Evolutionary conservation across 2,888 invertebrate genomes (phyloP), one percentile per base, ranked within the genome.

Genomic region (Agrochola macilenta): DNA sequence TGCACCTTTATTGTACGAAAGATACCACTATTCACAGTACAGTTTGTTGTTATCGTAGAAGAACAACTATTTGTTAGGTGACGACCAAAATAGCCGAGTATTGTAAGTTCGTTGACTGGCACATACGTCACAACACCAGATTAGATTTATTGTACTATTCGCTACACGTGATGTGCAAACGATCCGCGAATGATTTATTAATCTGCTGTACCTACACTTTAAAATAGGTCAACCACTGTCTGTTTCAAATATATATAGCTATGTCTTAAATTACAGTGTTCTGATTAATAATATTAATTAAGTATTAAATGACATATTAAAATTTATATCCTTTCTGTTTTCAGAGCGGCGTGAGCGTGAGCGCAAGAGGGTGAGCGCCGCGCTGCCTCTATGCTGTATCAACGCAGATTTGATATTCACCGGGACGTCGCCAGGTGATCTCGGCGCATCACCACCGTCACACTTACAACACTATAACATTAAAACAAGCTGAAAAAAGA

Each of bases 361-460:
- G 93, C 92, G 91, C 91, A 89, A 89, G 83, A 85, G 88, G 87
- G 90, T 88, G 92, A 92, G 92, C 92, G 92, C 89, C 91, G 93
- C 93, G 93, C 95, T 92, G 95, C 94, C 93, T 95, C 95, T 96
- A 96, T 97, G 97, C 95, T 94, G 95, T 95, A 93, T 93, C 94
- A 97, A 96, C 97, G 97, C 97, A 97, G 97, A 96, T 97, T 97
- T 94, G 97, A 97, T 93, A 97, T 97, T 93, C 97, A 97, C 93
- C 97, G 97, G 95, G 97, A 97, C 97, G 97, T 97, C 94, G 97
- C 97, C 95, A 97, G 97, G 98, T 97, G 95, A 96, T 90, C 93
- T 93, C 95, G 93, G 90, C 89, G 91, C 92, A 91, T 90, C 89
- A 89, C 79, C 82, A 83, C 87, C 83, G 78, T 74, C 81, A 81